phyloP scores from a whole-genome alignment of 2,888 invertebrate genomes.

The Dendrolimus pini region DNA sequence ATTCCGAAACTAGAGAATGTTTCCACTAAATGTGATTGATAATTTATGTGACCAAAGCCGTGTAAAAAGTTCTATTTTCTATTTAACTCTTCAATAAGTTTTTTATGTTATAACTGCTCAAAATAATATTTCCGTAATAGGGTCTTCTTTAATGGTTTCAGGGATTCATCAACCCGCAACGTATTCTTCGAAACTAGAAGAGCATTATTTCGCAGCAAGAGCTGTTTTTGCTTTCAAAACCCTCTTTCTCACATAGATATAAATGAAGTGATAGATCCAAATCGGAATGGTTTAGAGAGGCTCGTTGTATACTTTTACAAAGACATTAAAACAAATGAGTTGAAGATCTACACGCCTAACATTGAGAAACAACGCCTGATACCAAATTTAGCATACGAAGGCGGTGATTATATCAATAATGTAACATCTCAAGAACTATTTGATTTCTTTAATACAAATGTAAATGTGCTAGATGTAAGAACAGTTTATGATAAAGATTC shows the following conservation, averaged over 20 bases:
- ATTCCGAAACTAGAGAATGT: too few species aligned
- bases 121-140: too few species aligned
- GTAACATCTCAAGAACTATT: slow-evolving; percentile 19
- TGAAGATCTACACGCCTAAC: slow-evolving; percentile 38
- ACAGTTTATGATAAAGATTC: background rate
- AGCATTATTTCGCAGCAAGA: background rate
- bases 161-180: background rate
- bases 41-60: too few species aligned
- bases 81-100: too few species aligned
- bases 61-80: too few species aligned
- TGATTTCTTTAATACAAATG: slow-evolving; percentile 32
- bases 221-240: slow-evolving; percentile 29
- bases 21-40: too few species aligned
- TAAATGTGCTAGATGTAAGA: slow-evolving; percentile 10
- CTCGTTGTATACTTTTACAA: slow-evolving; percentile 44
- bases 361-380: slow-evolving; percentile 35
- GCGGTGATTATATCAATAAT: slow-evolving; percentile 21
- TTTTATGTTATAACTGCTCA: too few species aligned
- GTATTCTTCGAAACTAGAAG: background rate
- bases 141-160: background rate
- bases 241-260: slow-evolving; percentile 10
- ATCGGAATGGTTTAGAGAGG: slow-evolving; percentile 27
- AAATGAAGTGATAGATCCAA: slow-evolving; percentile 19
- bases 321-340: slow-evolving; percentile 16
- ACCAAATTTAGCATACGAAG: slow-evolving; percentile 35